Base-by-base conservation (phyloP, 1,140 invertebrate species). In the Meloidogyne hapla region DNA sequence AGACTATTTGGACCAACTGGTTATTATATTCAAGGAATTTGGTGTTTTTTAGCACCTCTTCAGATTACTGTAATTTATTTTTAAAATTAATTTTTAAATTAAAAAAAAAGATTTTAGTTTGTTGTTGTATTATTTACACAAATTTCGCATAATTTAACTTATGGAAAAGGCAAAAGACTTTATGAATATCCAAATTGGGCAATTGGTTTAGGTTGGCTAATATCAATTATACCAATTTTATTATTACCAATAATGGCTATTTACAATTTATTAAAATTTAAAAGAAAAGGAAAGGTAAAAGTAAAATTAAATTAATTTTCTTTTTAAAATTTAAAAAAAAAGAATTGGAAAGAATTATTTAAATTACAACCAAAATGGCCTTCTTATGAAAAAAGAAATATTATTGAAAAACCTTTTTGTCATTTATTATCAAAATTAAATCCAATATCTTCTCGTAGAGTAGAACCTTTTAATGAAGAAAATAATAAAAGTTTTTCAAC, bases 351-450 rank as follows among this genome's bases (percentile, higher is more conserved):
- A 33, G 80, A 81, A 61, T 18, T 81, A 40, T 80, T 81, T 42
- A 78, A 81, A 2, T 70, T 81, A 21, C 80, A 81, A 62, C 81
- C 80, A 9, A 81, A 81, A 79, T 81, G 80, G 80, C 70, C 80
- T 10, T 69, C 77, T 21, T 81, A 78, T 48, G 69, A 69, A 76
- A 26, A 78, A 45, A 65, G 69, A 56, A 56, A n/a, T n/a, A n/a
- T 56, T n/a, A n/a, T 56, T 4, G n/a, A 56, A 56, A 15, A 56
- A 56, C 48, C 48, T n/a, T 21, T 56, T 56, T 56, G 48, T n/a
- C 8, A n/a, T 56, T 6, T n/a, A 56, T n/a, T 56, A 56, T 15
- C 12, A n/a, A 56, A 56, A n/a, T 56, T 56, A n/a, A 6, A 5
- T 56, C 12, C 12, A 56, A 21, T n/a, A 56, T n/a, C 5, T n/a